These are phyloP conservation scores for Saccostrea echinata DNA, from an alignment of 1,140 invertebrate genomes.

Conservation along the genomic window DNA sequence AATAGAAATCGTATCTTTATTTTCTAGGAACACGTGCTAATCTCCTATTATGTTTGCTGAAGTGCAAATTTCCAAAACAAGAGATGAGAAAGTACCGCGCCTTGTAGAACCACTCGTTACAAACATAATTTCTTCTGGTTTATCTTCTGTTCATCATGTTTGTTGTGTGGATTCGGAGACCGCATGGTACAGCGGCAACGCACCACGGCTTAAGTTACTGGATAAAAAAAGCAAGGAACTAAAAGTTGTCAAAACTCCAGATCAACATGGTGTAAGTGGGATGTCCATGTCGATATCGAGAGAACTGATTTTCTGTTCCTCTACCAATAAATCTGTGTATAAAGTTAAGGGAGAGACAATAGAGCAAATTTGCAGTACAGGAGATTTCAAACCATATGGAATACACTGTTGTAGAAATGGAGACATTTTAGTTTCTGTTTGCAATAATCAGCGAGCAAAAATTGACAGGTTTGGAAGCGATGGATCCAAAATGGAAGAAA, in stretches of 20 bases:
- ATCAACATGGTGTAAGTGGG: background rate
- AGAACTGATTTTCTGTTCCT: background rate
- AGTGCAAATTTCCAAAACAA: background rate
- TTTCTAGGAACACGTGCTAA: background rate
- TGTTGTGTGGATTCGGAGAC: slow-evolving; percentile 3
- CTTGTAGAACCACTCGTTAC: background rate
- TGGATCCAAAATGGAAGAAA: background rate
- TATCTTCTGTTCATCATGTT: background rate
- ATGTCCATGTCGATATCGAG: background rate
- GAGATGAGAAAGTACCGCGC: background rate
- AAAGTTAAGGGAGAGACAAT: background rate
- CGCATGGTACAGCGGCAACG: background rate
- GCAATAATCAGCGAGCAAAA: background rate
- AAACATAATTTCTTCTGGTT: background rate
- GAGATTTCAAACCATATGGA: background rate
- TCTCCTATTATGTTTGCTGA: background rate
- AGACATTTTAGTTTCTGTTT: slow-evolving; percentile 18
- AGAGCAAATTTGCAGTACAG: background rate
- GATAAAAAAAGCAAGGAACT: background rate
- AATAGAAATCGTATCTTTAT: background rate
- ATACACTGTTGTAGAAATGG: slow-evolving; percentile 22
- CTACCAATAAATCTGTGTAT: background rate
- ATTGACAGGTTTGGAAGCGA: background rate
- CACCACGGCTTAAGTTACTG: background rate
- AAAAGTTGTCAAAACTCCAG: background rate